These are phyloP conservation scores for Cryptocheilus praepositus DNA, from an alignment of 2,888 invertebrate genomes.

Conservation along the genomic window DNA sequence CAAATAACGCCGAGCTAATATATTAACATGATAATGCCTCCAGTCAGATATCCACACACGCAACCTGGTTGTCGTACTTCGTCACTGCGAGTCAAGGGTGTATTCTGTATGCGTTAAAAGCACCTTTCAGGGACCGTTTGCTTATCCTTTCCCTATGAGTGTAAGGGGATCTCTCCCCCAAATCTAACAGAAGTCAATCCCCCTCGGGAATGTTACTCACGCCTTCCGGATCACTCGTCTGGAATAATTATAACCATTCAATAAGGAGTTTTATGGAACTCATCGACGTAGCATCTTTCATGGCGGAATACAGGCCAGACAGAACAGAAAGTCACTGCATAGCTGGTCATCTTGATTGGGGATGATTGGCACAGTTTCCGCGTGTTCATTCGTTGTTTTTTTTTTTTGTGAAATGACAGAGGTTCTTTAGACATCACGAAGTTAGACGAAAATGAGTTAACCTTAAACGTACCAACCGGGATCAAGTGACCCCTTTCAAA, in stretches of 20 bases:
- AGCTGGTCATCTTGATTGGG: too few relatives aligned
- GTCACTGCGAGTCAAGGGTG: neutral
- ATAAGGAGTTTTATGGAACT: constrained; percentile 57
- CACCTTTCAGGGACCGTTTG: neutral
- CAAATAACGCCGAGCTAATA: constrained; percentile 18
- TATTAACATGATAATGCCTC: constrained; percentile 36
- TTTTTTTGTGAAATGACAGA: too few relatives aligned
- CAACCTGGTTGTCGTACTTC: constrained; percentile 16
- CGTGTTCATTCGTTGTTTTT: too few relatives aligned
- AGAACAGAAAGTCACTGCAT: too few relatives aligned
- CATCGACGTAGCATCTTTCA: constrained; percentile 49
- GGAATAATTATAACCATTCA: constrained; percentile 59
- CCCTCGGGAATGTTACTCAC: neutral
- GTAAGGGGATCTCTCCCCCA: neutral
- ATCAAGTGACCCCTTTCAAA: too few relatives aligned
- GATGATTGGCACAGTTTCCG: too few relatives aligned
- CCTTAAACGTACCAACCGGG: too few relatives aligned
- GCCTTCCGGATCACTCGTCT: neutral
- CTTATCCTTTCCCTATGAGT: neutral
- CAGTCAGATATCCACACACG: constrained; percentile 15
- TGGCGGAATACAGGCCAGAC: neutral
- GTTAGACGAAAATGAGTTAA: too few relatives aligned
- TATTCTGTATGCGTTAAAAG: too few relatives aligned
- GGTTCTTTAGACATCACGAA: too few relatives aligned
- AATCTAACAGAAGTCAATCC: neutral